Conservation (phyloP, 2,888 invertebrate genomes). For the Harpagoxenus sublaevis region DNA sequence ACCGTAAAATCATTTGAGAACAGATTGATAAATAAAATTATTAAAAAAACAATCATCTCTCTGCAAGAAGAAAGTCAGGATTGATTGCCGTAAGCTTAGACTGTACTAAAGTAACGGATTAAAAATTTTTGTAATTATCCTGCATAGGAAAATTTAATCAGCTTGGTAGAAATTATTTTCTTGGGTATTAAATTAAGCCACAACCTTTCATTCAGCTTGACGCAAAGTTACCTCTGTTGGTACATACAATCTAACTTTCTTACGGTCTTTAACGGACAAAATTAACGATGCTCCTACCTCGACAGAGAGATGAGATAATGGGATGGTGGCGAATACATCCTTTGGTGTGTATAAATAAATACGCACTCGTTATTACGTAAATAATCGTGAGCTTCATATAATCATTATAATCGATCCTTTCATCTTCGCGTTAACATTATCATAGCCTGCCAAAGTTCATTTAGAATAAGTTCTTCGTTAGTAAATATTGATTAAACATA, state of each 20-base stretch:
- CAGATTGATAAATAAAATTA: constrained; percentile 8
- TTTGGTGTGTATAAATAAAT: constrained; percentile 49
- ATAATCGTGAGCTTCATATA: constrained; percentile 39
- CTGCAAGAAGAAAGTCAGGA: background rate
- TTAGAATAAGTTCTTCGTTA: constrained; percentile 18
- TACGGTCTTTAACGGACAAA: constrained; percentile 27
- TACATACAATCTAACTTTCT: constrained; percentile 22
- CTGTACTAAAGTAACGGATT: background rate
- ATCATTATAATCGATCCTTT: constrained; percentile 47
- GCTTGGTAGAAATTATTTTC: background rate
- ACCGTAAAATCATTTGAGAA: background rate
- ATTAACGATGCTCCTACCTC: constrained; percentile 45
- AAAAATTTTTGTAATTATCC: background rate
- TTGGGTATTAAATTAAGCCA: constrained; percentile 32
- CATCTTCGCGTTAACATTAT: constrained; percentile 43
- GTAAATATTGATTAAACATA: constrained; percentile 25
- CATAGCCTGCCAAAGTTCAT: constrained; percentile 29
- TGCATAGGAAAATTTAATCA: constrained; percentile 8
- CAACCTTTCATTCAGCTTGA: constrained; percentile 2
- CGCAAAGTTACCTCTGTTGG: constrained; percentile 13
- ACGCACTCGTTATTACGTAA: constrained; percentile 43
- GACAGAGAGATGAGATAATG: constrained; percentile 46
- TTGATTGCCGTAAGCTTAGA: background rate
- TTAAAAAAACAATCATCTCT: background rate
- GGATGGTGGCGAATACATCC: constrained; percentile 18